Percentiles rank a stretch among this genome's conserved stretches.
phyloP scores from a whole-genome alignment of 2,113 vertebrate genomes.

The Clarias batrachus region DNA sequence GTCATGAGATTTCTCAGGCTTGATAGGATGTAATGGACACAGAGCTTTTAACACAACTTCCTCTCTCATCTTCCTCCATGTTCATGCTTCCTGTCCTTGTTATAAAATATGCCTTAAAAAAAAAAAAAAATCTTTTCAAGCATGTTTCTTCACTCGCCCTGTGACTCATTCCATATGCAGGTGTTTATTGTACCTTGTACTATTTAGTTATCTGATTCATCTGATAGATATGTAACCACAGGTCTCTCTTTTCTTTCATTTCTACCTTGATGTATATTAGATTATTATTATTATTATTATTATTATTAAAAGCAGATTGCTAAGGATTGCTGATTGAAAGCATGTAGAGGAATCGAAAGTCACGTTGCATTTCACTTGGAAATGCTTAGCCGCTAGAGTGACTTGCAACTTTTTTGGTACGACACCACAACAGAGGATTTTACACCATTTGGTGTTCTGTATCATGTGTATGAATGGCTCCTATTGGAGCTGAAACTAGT shows the following conservation, averaged over 20 bases:
- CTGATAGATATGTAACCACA: not conserved
- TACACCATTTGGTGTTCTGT: not conserved
- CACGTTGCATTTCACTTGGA: conserved; percentile 23
- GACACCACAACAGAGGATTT: conserved; percentile 30
- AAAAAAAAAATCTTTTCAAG: not conserved
- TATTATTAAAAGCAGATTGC: not conserved
- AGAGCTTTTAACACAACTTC: not conserved
- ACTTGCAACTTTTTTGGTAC: conserved; percentile 57
- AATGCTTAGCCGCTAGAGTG: conserved; percentile 44
- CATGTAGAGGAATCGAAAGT: conserved; percentile 27
- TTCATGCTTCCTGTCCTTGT: not conserved
- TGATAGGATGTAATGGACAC: not conserved
- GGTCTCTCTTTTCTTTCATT: not conserved
- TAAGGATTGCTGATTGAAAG: not conserved
- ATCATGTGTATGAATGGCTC: not conserved
- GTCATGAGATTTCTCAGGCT: not conserved
- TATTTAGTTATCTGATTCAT: not conserved
- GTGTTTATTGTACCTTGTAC: not conserved
- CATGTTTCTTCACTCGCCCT: not conserved
- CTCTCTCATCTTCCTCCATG: not conserved
- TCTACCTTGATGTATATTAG: not conserved
- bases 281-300: not conserved
- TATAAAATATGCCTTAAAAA: not conserved
- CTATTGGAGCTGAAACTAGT: not conserved
- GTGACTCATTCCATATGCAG: not conserved